Conservation (phyloP, 2,888 invertebrate species). For the Nymphalis polychloros region DNA sequence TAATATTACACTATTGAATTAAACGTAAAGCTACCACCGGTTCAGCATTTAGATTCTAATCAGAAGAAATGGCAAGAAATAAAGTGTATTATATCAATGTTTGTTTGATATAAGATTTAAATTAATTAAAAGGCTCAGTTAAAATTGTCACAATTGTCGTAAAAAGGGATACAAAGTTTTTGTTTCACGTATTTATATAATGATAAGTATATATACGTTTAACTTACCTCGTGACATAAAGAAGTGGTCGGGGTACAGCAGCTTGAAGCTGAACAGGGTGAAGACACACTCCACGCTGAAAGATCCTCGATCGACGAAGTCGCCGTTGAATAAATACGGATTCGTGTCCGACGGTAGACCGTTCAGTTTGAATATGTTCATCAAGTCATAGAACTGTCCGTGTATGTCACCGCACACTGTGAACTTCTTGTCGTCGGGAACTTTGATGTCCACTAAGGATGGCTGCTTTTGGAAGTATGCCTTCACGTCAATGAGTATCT, state of each 20-base stretch:
- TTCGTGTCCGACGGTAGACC: conserved; percentile 97
- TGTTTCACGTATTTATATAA: too few relatives aligned
- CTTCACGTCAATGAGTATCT: conserved; percentile 96
- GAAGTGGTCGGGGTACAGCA: conserved; percentile 97
- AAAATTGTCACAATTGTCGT: too few relatives aligned
- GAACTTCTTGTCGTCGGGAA: conserved; percentile 94
- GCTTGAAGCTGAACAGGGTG: conserved; percentile 96
- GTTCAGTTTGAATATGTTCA: conserved; percentile 98
- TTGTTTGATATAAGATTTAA: too few relatives aligned
- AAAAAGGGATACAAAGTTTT: too few relatives aligned
- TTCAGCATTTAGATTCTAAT: too few relatives aligned
- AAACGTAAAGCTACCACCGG: too few relatives aligned
- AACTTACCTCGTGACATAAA: conserved; percentile 96
- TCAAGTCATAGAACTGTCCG: conserved; percentile 98
- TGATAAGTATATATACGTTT: not conserved
- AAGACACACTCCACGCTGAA: conserved; percentile 99
- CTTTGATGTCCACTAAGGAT: conserved; percentile 93
- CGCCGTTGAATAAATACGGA: conserved; percentile 99
- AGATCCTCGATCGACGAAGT: conserved; percentile 99
- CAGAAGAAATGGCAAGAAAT: too few relatives aligned
- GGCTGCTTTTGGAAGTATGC: conserved; percentile 91
- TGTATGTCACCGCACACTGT: conserved; percentile 99
- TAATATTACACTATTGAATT: too few relatives aligned
- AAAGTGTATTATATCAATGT: too few relatives aligned
- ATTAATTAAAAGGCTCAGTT: too few relatives aligned